Conservation (phyloP, 2,888 invertebrate genomes). For the Dynastes tityus region DNA sequence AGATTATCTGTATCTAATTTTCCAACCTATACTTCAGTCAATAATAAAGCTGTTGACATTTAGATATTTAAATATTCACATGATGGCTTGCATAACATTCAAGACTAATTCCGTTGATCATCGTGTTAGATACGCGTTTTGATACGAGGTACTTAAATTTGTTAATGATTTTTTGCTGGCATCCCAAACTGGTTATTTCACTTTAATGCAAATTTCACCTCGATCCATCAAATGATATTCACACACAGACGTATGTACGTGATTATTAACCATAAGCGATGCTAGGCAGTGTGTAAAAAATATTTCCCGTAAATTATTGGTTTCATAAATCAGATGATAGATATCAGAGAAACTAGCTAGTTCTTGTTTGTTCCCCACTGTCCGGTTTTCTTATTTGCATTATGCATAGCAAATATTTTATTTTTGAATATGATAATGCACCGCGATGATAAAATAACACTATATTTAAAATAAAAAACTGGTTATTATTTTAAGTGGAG, state of each 20-base stretch:
- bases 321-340: constrained; percentile 24
- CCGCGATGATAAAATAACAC: no score
- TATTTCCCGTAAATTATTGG: constrained; percentile 7
- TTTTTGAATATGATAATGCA: constrained; percentile 1
- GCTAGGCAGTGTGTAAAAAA: background rate
- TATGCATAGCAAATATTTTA: background rate
- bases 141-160: constrained; percentile 33
- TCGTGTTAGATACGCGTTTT: constrained; percentile 32
- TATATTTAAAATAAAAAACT: background rate
- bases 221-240: constrained; percentile 37
- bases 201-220: constrained; percentile 30
- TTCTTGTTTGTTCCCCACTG: background rate
- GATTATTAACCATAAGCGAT: background rate
- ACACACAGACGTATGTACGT: background rate
- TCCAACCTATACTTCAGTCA: constrained; percentile 34
- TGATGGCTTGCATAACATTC: constrained; percentile 40
- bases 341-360: constrained; percentile 3
- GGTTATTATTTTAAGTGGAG: constrained; percentile 1
- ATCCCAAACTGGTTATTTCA: constrained; percentile 35
- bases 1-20: constrained; percentile 31
- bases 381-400: constrained; percentile 12
- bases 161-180: constrained; percentile 30
- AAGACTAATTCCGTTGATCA: constrained; percentile 39
- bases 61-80: constrained; percentile 45
- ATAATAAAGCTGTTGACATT: constrained; percentile 46